phyloP scores from a whole-genome alignment of 2,888 invertebrate species.

The Melangyna quadrimaculata region DNA sequence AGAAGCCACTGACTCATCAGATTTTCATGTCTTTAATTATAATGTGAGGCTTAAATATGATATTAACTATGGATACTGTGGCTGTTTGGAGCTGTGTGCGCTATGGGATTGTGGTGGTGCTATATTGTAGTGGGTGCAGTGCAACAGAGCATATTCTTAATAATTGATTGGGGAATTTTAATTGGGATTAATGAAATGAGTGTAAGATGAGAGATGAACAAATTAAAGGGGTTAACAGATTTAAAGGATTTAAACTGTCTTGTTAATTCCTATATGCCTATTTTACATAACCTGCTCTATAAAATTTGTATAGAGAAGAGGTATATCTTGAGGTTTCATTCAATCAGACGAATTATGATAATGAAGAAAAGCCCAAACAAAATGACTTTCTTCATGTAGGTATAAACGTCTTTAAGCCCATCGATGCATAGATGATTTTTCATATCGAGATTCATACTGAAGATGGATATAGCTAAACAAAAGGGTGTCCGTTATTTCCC shows the following conservation, averaged over 20 bases:
- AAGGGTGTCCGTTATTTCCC: too few species aligned
- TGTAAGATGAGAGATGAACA: neutral
- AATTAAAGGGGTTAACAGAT: neutral
- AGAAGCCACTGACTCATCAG: constrained; percentile 49
- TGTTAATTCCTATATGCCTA: neutral
- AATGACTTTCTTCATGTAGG: too few species aligned
- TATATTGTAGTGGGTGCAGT: too few species aligned
- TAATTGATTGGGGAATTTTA: constrained; percentile 29
- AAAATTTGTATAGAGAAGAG: neutral
- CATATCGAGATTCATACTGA: too few species aligned
- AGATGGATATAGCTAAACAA: too few species aligned
- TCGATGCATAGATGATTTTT: too few species aligned
- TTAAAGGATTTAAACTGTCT: neutral
- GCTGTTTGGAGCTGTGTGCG: neutral
- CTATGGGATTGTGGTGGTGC: neutral
- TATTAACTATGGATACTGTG: neutral
- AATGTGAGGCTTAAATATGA: constrained; percentile 34
- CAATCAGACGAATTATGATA: too few species aligned
- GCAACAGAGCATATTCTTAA: constrained; percentile 34
- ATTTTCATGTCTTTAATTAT: constrained; percentile 24
- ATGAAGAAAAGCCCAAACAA: too few species aligned
- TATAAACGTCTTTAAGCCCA: too few species aligned
- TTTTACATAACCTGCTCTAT: too few species aligned
- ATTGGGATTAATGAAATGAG: constrained; percentile 7
- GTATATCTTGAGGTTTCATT: neutral